Evolutionary conservation across 2,113 vertebrate genomes (phyloP).

Genomic region (Columbina picui): DNA sequence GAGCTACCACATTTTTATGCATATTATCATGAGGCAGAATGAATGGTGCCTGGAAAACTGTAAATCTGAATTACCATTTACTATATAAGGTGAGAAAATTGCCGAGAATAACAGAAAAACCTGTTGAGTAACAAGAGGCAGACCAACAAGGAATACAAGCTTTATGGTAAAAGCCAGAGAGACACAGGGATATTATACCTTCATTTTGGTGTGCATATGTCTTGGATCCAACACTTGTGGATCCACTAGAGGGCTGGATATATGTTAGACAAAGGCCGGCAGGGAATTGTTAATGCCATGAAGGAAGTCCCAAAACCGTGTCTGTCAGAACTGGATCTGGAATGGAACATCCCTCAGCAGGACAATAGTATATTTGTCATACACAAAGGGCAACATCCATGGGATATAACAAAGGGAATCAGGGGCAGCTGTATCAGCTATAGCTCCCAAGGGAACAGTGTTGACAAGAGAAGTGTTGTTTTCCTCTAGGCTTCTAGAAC

Average conservation of each 20-base stretch:
- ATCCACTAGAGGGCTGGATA: neutral
- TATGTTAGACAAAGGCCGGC: neutral
- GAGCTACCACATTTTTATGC: neutral
- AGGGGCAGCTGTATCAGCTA: neutral
- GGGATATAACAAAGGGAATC: neutral
- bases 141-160: neutral
- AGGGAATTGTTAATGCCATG: neutral
- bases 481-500: neutral
- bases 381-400: neutral
- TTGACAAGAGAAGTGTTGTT: neutral
- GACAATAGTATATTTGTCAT: neutral
- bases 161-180: neutral
- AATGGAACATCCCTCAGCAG: neutral
- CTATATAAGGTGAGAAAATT: neutral
- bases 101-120: neutral
- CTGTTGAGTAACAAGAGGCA: neutral
- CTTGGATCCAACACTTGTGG: neutral
- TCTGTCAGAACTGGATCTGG: neutral
- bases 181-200: neutral
- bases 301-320: neutral
- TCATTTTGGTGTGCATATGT: neutral
- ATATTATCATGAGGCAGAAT: neutral
- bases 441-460: neutral
- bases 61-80: slow-evolving; percentile 5
- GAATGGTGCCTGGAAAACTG: neutral